Evolutionary conservation across 2,113 vertebrate species (phyloP), one percentile per base, ranked within the genome.

Genomic region (Diadophis punctatus): DNA sequence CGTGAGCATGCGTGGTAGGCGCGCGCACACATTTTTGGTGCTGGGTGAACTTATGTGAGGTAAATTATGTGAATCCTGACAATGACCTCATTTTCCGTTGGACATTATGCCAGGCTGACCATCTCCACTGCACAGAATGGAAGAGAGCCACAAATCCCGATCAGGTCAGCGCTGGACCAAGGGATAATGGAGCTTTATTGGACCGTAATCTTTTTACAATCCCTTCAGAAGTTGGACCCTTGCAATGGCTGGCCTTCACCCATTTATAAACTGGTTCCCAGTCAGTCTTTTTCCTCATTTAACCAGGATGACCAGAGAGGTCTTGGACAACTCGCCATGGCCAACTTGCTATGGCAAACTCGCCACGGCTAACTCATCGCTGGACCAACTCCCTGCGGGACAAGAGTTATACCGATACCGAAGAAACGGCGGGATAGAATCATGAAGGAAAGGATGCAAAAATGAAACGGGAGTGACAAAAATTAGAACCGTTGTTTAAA

Each of bases 151-250:
- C 4, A 34, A 80, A 25, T n/a, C 48, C 1, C 52, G 88, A 48
- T 80, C 91, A 91, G 51, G 89, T 53, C 90, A 91, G 30, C 27
- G 16, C 56, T 49, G 46, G 87, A 93, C 68, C 94, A 95, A 97
- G 91, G 85, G 93, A 90, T 93, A 63, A 96, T 80, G 95, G 95
- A 96, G 94, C 86, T 97, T 97, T 97, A 96, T 96, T 96, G 94
- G 94, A 94, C 93, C 90, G 52, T 11, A 92, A 95, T 93, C 93
- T 91, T 91, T 91, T 43, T 58, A 88, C 93, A 92, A 94, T 18
- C 12, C 88, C 93, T 90, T 90, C 63, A 93, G 80, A 89, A 85
- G 91, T 85, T 91, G 93, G 43, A 63, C 87, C 84, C 88, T 43
- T 53, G 94, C 14, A 94, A 60, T 92, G 80, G 90, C 39, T 95